phyloP scores from a whole-genome alignment of 2,797 vertebrate genomes.

The Amniataba percoides region DNA sequence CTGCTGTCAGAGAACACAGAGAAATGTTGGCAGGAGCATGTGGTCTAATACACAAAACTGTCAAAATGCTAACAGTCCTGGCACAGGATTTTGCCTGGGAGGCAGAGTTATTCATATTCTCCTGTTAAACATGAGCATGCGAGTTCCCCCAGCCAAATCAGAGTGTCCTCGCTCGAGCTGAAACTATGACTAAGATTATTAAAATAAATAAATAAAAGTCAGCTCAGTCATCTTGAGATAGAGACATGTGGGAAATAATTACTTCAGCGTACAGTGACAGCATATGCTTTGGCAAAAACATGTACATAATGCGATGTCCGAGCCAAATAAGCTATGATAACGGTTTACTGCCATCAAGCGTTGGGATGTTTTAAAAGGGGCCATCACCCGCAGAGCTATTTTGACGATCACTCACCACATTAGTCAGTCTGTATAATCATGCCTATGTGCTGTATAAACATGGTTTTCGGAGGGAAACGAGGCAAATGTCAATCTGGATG shows the following conservation, averaged over 20 bases:
- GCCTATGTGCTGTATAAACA: conserved; percentile 2
- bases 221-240: conserved; percentile 22
- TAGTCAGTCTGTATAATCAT: conserved; percentile 15
- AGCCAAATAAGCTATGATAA: conserved; percentile 25
- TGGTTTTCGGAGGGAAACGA: conserved; percentile 16
- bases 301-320: background rate
- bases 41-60: conserved; percentile 62
- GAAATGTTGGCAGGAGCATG: conserved; percentile 63
- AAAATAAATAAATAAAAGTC: background rate
- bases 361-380: conserved; percentile 50
- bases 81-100: conserved; percentile 48
- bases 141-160: conserved; percentile 31
- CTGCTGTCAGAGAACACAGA: conserved; percentile 59
- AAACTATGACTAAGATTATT: conserved; percentile 19
- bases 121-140: conserved; percentile 50
- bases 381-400: conserved; percentile 18
- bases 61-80: conserved; percentile 74
- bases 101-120: conserved; percentile 60
- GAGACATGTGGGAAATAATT: conserved; percentile 23
- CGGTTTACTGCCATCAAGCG: conserved; percentile 47
- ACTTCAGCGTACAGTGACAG: conserved; percentile 1
- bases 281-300: conserved; percentile 34
- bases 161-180: conserved; percentile 23
- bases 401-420: conserved; percentile 7
- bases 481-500: conserved; percentile 23